Conservation (phyloP, 2,888 invertebrate species). For the Pteria penguin region DNA sequence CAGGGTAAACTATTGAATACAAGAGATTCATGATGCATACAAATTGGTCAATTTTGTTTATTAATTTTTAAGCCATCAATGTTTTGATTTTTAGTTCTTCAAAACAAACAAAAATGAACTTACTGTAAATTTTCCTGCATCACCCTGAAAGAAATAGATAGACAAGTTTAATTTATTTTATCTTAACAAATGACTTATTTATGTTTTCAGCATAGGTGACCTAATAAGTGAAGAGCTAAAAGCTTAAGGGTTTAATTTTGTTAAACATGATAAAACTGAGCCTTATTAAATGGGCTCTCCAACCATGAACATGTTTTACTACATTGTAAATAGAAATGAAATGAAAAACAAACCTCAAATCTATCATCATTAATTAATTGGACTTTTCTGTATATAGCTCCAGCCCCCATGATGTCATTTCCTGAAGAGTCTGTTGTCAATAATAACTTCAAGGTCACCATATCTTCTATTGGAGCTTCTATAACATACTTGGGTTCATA, state of each 20-base stretch:
- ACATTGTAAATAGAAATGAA: no score
- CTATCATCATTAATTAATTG: conserved; percentile 48
- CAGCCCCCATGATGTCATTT: conserved; percentile 45
- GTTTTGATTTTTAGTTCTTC: no score
- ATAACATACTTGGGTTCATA: conserved; percentile 45
- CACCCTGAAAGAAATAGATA: background rate
- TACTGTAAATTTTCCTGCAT: background rate
- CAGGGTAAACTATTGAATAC: background rate
- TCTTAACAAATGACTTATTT: no score
- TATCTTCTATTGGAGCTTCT: conserved; percentile 33
- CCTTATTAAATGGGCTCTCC: no score
- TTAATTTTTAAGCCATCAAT: background rate
- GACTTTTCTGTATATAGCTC: conserved; percentile 48
- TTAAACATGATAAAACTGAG: no score
- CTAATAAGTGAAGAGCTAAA: no score
- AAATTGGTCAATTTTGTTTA: background rate
- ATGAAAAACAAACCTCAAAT: no score
- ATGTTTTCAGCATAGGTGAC: no score
- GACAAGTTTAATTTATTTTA: no score
- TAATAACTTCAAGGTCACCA: conserved; percentile 45
- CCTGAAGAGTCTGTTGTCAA: conserved; percentile 41
- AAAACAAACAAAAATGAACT: no score
- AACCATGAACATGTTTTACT: no score
- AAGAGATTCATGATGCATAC: background rate
- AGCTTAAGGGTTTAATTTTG: no score